Evolutionary conservation across 2,113 vertebrate genomes (phyloP), one percentile per base, ranked within the genome.

Genomic region (Tretioscincus oriximinensis): DNA sequence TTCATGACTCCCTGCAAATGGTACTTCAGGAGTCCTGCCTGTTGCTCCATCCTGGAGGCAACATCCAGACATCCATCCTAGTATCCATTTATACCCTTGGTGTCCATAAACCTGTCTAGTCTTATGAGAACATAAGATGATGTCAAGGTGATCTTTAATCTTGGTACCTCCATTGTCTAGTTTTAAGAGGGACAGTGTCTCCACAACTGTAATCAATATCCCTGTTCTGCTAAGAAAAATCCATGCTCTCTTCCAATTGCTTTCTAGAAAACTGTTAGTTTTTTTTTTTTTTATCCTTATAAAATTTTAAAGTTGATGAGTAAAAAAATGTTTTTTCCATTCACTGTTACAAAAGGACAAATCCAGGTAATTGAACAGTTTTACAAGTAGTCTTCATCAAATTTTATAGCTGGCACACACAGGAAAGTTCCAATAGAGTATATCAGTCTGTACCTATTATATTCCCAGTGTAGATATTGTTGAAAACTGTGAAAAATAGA

Each of bases 321-420:
- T 90, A 78, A 81, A 28, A n/a, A 81, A 1, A 49, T 49, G 61
- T 80, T 85, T 61, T 71, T 58, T 58, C 54, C 54, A 58, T 58
- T 5, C 16, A 58, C 4, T 58, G 54, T n/a, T 64, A 80, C 77
- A 84, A 82, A 90, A 90, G 16, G 72, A 66, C 5, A 75, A 77
- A 88, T 71, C 67, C 80, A 80, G 77, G 83, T 91, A 90, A 92
- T 47, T 87, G 86, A 92, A 78, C 16, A 75, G 28, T 41, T 90
- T 91, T 88, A 60, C 35, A 90, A 86, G 54, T 58, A 89, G 77
- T 66, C 78, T 49, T 78, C 29, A 67, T 0, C 84, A 28, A 69
- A 74, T 86, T 58, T 87, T 92, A 89, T 89, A 85, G 81, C 67
- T 77, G 91, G 80, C 71, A 21, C 41, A 63, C 12, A 18, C 70